These are phyloP conservation scores for Bubo blakistoni DNA, from an alignment of 2,113 vertebrate genomes.

Conservation along the genomic window DNA sequence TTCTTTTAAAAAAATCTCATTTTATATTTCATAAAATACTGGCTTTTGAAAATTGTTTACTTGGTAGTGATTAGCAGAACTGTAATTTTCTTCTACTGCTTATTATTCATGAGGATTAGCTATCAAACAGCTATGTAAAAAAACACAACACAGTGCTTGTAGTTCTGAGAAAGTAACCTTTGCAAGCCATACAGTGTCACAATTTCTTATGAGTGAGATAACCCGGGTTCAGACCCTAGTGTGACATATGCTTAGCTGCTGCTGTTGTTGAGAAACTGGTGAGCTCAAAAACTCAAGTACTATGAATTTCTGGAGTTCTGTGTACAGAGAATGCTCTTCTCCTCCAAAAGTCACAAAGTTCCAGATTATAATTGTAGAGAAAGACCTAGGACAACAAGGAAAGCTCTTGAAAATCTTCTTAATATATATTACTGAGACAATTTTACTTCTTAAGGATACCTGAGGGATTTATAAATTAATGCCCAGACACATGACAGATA, in stretches of 20 bases:
- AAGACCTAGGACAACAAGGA: not conserved
- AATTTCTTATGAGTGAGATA: not conserved
- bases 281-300: not conserved
- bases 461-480: not conserved
- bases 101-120: slow-evolving; percentile 3
- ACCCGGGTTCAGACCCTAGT: not conserved
- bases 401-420: not conserved
- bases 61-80: not conserved
- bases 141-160: not conserved
- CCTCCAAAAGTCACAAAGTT: not conserved
- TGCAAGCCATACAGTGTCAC: not conserved
- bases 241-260: not conserved
- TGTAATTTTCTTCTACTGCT: not conserved
- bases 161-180: not conserved
- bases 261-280: not conserved
- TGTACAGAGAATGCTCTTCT: not conserved
- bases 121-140: not conserved
- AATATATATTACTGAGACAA: not conserved
- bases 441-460: not conserved
- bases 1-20: not conserved
- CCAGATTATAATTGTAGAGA: not conserved
- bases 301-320: not conserved
- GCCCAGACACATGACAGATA: too few species aligned
- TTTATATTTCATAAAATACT: not conserved
- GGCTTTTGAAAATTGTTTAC: not conserved